Conservation (phyloP, 2,888 invertebrate species). For the Ditula angustiorana region DNA sequence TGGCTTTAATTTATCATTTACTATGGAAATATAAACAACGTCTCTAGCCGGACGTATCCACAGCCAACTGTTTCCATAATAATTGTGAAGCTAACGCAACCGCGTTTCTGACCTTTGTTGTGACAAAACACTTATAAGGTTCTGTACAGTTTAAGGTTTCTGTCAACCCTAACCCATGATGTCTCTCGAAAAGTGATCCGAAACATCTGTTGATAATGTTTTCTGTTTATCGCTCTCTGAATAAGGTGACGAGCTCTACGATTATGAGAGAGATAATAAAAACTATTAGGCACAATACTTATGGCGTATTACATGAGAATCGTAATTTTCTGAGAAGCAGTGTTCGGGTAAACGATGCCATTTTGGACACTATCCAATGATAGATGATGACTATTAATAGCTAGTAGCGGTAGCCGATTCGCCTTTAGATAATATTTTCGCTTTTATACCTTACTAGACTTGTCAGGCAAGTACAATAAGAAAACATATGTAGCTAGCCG, state of each 20-base stretch:
- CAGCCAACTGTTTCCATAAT: too few relatives aligned
- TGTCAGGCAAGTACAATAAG: too few relatives aligned
- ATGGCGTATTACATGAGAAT: background rate
- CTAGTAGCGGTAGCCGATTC: background rate
- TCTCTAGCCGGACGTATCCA: too few relatives aligned
- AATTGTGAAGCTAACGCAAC: background rate
- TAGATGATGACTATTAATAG: background rate
- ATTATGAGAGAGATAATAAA: conserved; percentile 13
- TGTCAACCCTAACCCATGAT: conserved; percentile 18
- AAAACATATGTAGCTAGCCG: too few relatives aligned
- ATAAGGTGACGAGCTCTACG: conserved; percentile 5
- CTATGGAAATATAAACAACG: too few relatives aligned
- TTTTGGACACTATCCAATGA: background rate
- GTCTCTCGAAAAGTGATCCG: conserved; percentile 2
- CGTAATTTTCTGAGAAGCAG: background rate
- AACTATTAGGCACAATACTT: conserved; percentile 8
- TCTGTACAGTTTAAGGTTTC: background rate
- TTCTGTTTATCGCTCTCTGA: background rate
- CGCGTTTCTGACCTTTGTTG: too few relatives aligned
- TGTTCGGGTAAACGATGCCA: background rate
- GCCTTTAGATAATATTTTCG: too few relatives aligned
- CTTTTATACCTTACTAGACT: too few relatives aligned
- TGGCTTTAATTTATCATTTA: too few relatives aligned
- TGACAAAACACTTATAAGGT: too few relatives aligned
- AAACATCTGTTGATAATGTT: conserved; percentile 29